Evolutionary conservation across 2,113 vertebrate species (phyloP), one percentile per base, ranked within the genome.

Genomic region (Triplophysa rosa): DNA sequence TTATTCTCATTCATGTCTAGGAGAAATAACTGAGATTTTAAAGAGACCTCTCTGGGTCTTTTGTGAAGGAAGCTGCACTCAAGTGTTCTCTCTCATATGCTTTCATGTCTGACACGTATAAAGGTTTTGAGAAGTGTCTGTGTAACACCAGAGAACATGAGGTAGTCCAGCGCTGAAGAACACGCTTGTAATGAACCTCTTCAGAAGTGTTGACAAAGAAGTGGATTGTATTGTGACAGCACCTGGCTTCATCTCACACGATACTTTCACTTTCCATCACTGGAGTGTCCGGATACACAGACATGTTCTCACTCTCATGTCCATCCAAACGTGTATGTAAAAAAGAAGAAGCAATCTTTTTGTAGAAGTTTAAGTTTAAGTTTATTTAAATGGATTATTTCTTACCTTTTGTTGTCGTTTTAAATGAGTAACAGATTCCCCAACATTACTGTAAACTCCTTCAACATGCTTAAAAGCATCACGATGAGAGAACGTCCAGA

Each of bases 191-290:
- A 26, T 68, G 5, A 71, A 49, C n/a, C 59, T 72, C 47, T 64
- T 49, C 59, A 63, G 58, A 4, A 33, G 67, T 68, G 65, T 23
- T 63, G 45, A 33, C 26, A 81, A 37, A 70, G 45, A 8, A 42
- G 33, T 49, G 24, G 67, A 71, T 26, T 37, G 56, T 13, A 40
- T 61, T 33, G 49, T 67, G 67, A 21, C 42, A 65, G 19, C 33
- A 66, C 66, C 71, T 70, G 73, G 65, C 52, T 79, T 67, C 56
- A 63, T 13, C 70, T 78, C 37, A n/a, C 8, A 23, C 11, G 9
- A 72, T 23, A 71, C 69, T 70, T 24, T 19, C n/a, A 29, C 54
- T 58, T 56, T 29, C 0, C 45, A 10, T 56, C 24, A 70, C 56
- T 56, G 56, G 65, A 67, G 37, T 33, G 26, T 64, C 14, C 47